Conservation (phyloP, 2,888 invertebrate species). For the Eremobia ochroleuca region DNA sequence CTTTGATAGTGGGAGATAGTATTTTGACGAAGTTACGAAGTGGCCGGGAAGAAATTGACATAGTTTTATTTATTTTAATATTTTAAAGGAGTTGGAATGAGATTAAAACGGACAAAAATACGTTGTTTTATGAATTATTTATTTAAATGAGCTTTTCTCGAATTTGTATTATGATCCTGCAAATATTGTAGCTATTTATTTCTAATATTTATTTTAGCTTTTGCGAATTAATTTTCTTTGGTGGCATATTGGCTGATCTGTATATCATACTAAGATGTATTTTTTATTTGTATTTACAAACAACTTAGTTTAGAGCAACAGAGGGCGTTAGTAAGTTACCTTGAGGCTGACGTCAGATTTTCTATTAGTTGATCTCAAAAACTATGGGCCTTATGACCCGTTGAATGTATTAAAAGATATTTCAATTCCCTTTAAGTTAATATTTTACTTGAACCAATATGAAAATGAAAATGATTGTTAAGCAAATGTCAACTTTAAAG, state of each 20-base stretch:
- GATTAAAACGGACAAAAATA: not conserved
- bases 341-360: not conserved
- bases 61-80: slow-evolving; percentile 12
- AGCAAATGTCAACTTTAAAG: slow-evolving; percentile 1
- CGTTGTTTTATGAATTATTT: slow-evolving; percentile 3
- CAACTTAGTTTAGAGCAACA: not conserved
- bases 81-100: not conserved
- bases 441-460: not conserved
- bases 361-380: slow-evolving; percentile 29
- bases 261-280: not conserved
- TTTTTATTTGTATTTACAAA: not conserved
- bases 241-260: not conserved
- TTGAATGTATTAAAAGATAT: not conserved
- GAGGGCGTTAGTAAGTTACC: not conserved
- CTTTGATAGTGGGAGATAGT: not conserved
- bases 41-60: not conserved
- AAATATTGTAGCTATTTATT: slow-evolving; percentile 17
- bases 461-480: not conserved
- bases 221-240: slow-evolving; percentile 4
- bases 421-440: slow-evolving; percentile 10
- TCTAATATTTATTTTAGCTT: not conserved
- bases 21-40: slow-evolving; percentile 10
- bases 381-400: not conserved
- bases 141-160: not conserved
- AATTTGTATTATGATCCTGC: slow-evolving; percentile 20